A percentile compares a stretch with the other conserved stretches of the same genome.
phyloP scores from a whole-genome alignment of 2,888 invertebrate genomes.

The Dryomyza anilis region DNA sequence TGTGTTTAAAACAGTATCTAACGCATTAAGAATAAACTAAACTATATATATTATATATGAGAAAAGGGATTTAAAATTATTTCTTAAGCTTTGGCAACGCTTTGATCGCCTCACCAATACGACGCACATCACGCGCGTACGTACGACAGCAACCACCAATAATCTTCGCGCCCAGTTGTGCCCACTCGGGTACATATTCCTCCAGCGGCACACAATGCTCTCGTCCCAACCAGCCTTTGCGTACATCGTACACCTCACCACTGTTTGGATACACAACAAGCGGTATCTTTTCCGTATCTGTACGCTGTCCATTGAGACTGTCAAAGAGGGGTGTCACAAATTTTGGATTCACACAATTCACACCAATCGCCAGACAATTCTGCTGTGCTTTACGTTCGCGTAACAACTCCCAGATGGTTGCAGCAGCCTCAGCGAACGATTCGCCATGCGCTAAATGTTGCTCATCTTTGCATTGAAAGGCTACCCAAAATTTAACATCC shows the following conservation, averaged over 20 bases:
- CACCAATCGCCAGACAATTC: constrained; percentile 81
- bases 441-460: constrained; percentile 77
- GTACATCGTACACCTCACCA: constrained; percentile 64
- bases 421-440: constrained; percentile 74
- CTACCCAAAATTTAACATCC: constrained; percentile 80
- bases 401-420: constrained; percentile 68
- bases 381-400: constrained; percentile 68
- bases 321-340: constrained; percentile 69
- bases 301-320: constrained; percentile 63
- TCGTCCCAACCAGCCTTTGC: constrained; percentile 69
- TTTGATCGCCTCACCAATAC: constrained; percentile 66
- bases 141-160: constrained; percentile 94
- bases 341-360: constrained; percentile 81
- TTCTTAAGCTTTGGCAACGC: constrained; percentile 43
- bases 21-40: no score
- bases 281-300: constrained; percentile 65
- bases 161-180: constrained; percentile 78
- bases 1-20: no score
- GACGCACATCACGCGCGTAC: constrained; percentile 77
- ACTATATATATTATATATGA: no score
- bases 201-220: constrained; percentile 74
- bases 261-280: constrained; percentile 92
- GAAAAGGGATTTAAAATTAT: background rate
- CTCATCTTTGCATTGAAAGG: constrained; percentile 83
- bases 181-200: constrained; percentile 78